phyloP scores from a whole-genome alignment of 2,888 invertebrate genomes.

The Drosophila mettleri region DNA sequence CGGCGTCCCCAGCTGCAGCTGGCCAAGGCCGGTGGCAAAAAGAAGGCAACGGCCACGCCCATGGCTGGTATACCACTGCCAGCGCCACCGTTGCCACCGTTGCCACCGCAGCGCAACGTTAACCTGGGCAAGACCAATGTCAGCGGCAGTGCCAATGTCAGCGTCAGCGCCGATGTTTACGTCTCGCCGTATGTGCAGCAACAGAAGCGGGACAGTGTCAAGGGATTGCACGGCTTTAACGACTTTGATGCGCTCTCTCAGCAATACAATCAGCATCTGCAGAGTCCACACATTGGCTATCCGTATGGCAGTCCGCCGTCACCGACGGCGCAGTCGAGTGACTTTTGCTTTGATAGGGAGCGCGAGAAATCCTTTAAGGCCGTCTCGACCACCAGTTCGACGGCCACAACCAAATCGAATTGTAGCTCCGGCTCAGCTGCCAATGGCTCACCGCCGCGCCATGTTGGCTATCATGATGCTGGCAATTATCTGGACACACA shows the following conservation, averaged over 20 bases:
- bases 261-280: slow-evolving; percentile 83
- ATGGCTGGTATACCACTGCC: slow-evolving; percentile 47
- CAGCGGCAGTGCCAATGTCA: slow-evolving; percentile 37
- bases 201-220: slow-evolving; percentile 81
- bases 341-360: slow-evolving; percentile 80
- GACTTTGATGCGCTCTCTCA: slow-evolving; percentile 84
- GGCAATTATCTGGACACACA: slow-evolving; percentile 30
- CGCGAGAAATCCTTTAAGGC: slow-evolving; percentile 36
- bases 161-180: slow-evolving; percentile 40
- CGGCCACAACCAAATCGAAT: slow-evolving; percentile 55
- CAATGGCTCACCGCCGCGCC: slow-evolving; percentile 51
- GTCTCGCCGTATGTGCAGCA: slow-evolving; percentile 80
- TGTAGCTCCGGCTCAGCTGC: slow-evolving; percentile 45
- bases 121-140: slow-evolving; percentile 2
- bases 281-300: slow-evolving; percentile 83
- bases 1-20: slow-evolving; percentile 57
- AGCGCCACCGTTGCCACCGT: slow-evolving; percentile 47
- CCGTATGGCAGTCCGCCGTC: slow-evolving; percentile 85
- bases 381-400: slow-evolving; percentile 33
- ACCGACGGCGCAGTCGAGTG: slow-evolving; percentile 81
- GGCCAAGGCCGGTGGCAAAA: slow-evolving; percentile 60
- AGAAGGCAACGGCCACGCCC: slow-evolving; percentile 50
- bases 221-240: slow-evolving; percentile 84
- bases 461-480: slow-evolving; percentile 30
- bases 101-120: slow-evolving; percentile 37